A percentile compares a stretch with the other conserved stretches of the same genome.
Conservation (phyloP, 2,888 invertebrate genomes). For the Adineta ricciae region DNA sequence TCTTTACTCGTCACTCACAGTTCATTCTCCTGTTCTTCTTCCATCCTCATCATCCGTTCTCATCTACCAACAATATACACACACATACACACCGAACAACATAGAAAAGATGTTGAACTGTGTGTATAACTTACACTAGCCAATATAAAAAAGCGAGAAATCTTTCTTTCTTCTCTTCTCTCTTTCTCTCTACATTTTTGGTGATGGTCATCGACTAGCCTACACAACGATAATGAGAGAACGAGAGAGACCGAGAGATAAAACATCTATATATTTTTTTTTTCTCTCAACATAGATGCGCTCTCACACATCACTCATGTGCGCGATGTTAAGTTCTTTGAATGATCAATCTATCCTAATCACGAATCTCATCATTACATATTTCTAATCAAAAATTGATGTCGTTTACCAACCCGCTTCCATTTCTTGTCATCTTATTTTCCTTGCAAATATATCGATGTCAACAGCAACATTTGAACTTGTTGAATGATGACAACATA, state of each 20-base stretch:
- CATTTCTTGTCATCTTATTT: not conserved
- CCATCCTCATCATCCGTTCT: not conserved
- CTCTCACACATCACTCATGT: not conserved
- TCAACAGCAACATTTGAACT: not conserved
- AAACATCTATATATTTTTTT: not conserved
- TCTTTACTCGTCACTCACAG: conserved; percentile 9
- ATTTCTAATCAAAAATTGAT: not conserved
- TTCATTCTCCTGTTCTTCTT: not conserved
- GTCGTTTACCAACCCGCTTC: not conserved
- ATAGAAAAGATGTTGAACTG: not conserved
- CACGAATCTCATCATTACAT: not conserved
- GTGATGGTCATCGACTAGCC: not conserved
- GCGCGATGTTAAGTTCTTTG: not conserved
- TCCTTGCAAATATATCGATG: not conserved
- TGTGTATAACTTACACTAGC: not conserved
- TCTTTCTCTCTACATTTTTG: not conserved
- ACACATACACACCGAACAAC: not conserved
- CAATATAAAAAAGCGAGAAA: not conserved
- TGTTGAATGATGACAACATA: not conserved
- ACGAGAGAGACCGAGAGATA: not conserved
- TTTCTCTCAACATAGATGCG: conserved; percentile 9
- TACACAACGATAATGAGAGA: conserved; percentile 7
- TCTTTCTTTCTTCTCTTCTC: not conserved
- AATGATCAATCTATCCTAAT: not conserved
- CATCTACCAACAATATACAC: not conserved